These are phyloP conservation scores for Procavia capensis DNA, from an alignment of 2,113 vertebrate species.

Conservation along the genomic window DNA sequence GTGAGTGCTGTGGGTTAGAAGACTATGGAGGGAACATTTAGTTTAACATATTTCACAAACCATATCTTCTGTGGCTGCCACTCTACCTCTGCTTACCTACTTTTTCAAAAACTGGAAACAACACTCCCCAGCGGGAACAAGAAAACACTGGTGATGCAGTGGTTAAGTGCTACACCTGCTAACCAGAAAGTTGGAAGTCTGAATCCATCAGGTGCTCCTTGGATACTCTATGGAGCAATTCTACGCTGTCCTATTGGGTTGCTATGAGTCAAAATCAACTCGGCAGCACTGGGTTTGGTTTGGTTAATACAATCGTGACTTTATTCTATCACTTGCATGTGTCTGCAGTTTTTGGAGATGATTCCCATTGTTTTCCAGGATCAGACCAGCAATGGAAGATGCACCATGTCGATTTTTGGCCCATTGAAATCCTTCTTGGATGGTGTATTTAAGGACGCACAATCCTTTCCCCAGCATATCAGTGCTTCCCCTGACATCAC, in stretches of 20 bases:
- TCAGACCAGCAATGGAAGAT: neutral
- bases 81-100: neutral
- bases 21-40: neutral
- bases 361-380: neutral
- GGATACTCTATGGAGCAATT: too few species aligned
- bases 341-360: neutral
- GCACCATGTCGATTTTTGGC: neutral
- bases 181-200: too few species aligned
- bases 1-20: neutral
- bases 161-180: too few species aligned
- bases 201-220: too few species aligned
- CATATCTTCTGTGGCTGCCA: neutral
- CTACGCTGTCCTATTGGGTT: too few species aligned
- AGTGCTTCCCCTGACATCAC: neutral
- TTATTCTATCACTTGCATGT: neutral
- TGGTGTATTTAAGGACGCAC: neutral
- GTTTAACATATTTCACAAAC: neutral
- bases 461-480: neutral
- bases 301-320: too few species aligned
- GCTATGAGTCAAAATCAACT: too few species aligned
- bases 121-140: neutral
- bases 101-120: slow-evolving; percentile 1
- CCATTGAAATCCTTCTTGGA: neutral
- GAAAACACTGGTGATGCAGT: too few species aligned
- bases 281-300: too few species aligned